phyloP scores from a whole-genome alignment of 1,140 invertebrate genomes.

The Drosophila kurseongensis region DNA sequence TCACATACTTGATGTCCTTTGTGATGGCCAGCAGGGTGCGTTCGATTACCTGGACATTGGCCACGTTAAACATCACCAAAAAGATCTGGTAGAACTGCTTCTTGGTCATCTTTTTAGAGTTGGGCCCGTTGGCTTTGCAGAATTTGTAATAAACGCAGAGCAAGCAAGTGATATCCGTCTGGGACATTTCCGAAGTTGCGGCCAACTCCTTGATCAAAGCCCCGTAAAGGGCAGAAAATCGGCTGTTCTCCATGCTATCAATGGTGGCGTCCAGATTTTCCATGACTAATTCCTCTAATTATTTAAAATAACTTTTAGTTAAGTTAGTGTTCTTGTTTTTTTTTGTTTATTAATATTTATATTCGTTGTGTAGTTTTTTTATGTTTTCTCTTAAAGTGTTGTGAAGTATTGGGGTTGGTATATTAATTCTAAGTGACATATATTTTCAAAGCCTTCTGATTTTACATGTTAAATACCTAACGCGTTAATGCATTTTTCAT shows the following conservation, averaged over 20 bases:
- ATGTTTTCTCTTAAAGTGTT: neutral
- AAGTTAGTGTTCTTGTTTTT: neutral
- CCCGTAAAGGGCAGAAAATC: slow-evolving; percentile 25
- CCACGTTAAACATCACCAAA: slow-evolving; percentile 38
- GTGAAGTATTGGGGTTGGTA: neutral
- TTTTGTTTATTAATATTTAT: slow-evolving; percentile 1
- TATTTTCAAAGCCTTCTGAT: neutral
- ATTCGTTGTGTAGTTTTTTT: neutral
- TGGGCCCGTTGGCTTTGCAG: slow-evolving; percentile 30
- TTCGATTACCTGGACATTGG: slow-evolving; percentile 28
- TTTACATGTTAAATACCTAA: neutral
- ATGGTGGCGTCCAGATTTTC: slow-evolving; percentile 38
- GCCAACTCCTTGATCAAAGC: slow-evolving; percentile 20
- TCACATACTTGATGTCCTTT: slow-evolving; percentile 27
- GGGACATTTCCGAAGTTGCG: slow-evolving; percentile 7
- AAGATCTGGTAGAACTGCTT: slow-evolving; percentile 39
- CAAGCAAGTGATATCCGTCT: slow-evolving; percentile 36
- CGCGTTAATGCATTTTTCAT: too few species aligned
- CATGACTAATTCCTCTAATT: slow-evolving; percentile 5
- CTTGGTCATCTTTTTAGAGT: slow-evolving; percentile 32
- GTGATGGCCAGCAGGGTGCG: slow-evolving; percentile 39
- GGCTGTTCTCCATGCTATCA: slow-evolving; percentile 37
- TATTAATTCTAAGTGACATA: neutral
- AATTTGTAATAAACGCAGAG: slow-evolving; percentile 54
- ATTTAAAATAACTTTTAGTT: neutral